A percentile compares a stretch with the other conserved stretches of the same genome.
Conservation (phyloP, 2,888 invertebrate genomes). For the Diplolepis rosae region DNA sequence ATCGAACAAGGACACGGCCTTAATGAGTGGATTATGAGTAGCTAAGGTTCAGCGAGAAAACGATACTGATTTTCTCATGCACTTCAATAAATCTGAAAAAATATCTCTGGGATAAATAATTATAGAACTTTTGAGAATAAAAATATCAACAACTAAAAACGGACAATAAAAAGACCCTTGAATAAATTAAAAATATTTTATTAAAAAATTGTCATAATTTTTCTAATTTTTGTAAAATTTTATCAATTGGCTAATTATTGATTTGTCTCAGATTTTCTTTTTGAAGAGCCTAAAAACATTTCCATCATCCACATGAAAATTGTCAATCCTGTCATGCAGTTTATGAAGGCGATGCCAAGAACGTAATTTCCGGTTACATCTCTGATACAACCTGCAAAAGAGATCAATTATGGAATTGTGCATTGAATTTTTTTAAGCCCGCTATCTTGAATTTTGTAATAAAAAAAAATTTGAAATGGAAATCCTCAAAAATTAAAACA, state of each 20-base stretch:
- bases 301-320: conserved; percentile 78
- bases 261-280: conserved; percentile 37
- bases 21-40: conserved; percentile 55
- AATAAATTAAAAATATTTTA: too few species aligned
- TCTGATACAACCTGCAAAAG: conserved; percentile 77
- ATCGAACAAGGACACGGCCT: conserved; percentile 69
- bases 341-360: conserved; percentile 78
- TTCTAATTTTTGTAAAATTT: neutral
- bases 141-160: neutral
- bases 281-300: conserved; percentile 48
- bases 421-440: too few species aligned
- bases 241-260: neutral
- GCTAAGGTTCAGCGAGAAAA: neutral
- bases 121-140: too few species aligned
- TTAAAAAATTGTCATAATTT: neutral
- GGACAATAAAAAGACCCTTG: too few species aligned
- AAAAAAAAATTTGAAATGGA: too few species aligned
- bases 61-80: neutral
- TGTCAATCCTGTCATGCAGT: conserved; percentile 77
- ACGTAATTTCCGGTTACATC: conserved; percentile 79
- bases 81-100: neutral
- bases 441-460: too few species aligned
- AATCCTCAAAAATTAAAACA: too few species aligned
- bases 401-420: conserved; percentile 12
- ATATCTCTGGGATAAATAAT: too few species aligned